A percentile compares a stretch with the other conserved stretches of the same genome.
phyloP scores from a whole-genome alignment of 2,888 invertebrate genomes.

The Troides aeacus region DNA sequence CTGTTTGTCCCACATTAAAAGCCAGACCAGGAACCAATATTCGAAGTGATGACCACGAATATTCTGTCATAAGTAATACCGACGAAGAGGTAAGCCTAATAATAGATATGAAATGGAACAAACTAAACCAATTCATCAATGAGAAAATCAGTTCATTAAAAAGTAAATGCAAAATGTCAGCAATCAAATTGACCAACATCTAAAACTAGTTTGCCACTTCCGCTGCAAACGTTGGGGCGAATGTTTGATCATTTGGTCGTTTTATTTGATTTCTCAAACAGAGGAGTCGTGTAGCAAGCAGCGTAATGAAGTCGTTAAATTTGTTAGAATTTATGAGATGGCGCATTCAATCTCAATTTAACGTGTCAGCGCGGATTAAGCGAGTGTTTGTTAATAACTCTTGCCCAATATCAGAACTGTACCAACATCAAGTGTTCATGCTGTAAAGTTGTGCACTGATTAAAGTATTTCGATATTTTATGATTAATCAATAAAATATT shows the following conservation, averaged over 20 bases:
- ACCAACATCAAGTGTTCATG: not conserved
- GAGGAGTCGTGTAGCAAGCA: slow-evolving; percentile 8
- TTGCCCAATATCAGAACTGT: slow-evolving; percentile 4
- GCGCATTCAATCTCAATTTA: slow-evolving; percentile 14
- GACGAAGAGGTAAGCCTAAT: no score
- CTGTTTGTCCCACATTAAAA: no score
- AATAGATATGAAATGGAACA: no score
- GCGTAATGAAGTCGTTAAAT: slow-evolving; percentile 10
- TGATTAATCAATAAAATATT: no score
- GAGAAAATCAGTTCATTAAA: no score
- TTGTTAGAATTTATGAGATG: slow-evolving; percentile 6
- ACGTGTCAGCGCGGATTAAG: slow-evolving; percentile 13
- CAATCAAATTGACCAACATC: not conserved
- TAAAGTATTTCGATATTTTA: no score
- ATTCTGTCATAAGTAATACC: no score
- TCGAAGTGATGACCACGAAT: no score
- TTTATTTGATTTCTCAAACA: not conserved
- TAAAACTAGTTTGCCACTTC: slow-evolving; percentile 1
- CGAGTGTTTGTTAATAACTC: slow-evolving; percentile 15
- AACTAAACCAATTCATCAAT: no score
- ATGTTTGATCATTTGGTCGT: not conserved
- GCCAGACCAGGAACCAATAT: no score
- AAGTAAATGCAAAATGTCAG: no score
- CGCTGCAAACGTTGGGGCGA: not conserved
- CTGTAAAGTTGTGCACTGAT: no score